Conservation (phyloP, 2,113 vertebrate genomes). For the Oceanites oceanicus region DNA sequence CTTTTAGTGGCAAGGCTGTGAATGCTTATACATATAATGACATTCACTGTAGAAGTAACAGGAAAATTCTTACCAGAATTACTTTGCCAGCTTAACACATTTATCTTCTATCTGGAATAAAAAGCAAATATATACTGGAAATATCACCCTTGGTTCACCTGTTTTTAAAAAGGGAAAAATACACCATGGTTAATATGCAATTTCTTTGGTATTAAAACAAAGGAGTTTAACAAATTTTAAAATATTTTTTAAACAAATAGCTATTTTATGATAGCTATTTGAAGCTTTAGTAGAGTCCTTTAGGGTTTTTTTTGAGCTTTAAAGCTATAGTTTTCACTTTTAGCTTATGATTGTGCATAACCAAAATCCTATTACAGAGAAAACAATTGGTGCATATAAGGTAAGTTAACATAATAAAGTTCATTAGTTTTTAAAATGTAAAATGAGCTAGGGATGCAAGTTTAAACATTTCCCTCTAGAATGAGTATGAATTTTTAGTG, state of each 20-base stretch:
- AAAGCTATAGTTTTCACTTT: not conserved
- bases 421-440: not conserved
- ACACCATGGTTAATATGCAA: not conserved
- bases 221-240: too few species aligned
- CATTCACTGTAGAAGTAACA: not conserved
- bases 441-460: not conserved
- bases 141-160: not conserved
- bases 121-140: not conserved
- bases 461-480: not conserved
- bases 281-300: not conserved
- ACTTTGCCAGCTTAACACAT: conserved; percentile 43
- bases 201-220: not conserved
- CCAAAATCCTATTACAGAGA: not conserved
- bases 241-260: too few species aligned
- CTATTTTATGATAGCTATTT: not conserved
- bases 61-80: conserved; percentile 53
- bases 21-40: not conserved
- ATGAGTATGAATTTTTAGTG: not conserved
- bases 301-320: not conserved
- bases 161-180: not conserved
- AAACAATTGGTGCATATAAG: not conserved
- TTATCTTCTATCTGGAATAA: conserved; percentile 1
- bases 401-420: not conserved
- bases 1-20: not conserved
- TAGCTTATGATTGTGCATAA: not conserved